phyloP scores from a whole-genome alignment of 2,113 vertebrate species.

The Micronycteris hirsuta region DNA sequence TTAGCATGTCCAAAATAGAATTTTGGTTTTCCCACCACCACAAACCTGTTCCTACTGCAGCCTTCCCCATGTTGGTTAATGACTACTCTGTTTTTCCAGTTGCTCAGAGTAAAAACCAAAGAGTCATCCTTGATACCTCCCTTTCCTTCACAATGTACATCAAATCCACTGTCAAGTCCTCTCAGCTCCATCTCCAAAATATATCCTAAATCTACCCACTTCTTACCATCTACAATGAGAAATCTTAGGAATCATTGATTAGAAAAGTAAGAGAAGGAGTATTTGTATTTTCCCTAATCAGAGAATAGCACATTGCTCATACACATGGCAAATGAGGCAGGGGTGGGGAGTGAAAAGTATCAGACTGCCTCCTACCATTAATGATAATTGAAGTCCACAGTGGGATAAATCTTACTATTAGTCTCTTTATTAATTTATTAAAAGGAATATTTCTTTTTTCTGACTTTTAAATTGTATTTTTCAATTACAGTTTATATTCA shows the following conservation, averaged over 20 bases:
- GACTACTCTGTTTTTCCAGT: not conserved
- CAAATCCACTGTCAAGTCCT: not conserved
- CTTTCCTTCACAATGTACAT: not conserved
- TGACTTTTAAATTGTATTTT: not conserved
- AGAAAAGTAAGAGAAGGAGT: not conserved
- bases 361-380: not conserved
- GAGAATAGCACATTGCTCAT: not conserved
- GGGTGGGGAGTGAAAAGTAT: not conserved
- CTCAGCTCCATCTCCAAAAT: not conserved
- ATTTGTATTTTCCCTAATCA: not conserved
- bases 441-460: not conserved
- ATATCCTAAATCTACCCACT: not conserved
- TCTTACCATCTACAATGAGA: not conserved
- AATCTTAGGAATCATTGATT: not conserved
- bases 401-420: not conserved
- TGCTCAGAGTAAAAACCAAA: not conserved
- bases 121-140: not conserved
- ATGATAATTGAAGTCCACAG: not conserved
- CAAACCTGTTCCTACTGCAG: not conserved
- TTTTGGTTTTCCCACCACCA: not conserved
- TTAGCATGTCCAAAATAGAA: not conserved
- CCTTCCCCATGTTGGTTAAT: not conserved
- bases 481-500: not conserved
- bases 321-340: not conserved
- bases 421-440: not conserved